Conservation (phyloP, 2,113 vertebrate species). For the Centropus unirufus region DNA sequence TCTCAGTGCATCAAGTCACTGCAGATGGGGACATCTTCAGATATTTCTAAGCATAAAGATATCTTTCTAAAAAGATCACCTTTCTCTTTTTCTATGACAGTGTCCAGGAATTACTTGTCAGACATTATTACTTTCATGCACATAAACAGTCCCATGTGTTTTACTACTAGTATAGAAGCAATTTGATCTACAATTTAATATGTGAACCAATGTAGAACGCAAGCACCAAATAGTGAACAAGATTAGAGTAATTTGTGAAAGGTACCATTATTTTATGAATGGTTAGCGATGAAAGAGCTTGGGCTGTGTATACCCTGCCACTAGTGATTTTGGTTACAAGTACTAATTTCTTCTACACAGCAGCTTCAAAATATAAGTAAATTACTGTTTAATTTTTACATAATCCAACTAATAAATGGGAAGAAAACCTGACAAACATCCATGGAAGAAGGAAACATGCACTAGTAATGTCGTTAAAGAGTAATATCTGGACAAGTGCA, state of each 20-base stretch:
- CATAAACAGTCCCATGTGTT: background rate
- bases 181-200: background rate
- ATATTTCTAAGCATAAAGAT: background rate
- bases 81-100: background rate
- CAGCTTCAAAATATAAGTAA: background rate
- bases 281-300: background rate
- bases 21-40: background rate
- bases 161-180: background rate
- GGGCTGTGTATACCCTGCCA: background rate
- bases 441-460: background rate
- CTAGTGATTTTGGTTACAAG: background rate
- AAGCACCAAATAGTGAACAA: background rate
- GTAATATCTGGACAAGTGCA: slow-evolving; percentile 13
- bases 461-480: background rate
- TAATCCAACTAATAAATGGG: background rate
- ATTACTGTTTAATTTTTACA: background rate
- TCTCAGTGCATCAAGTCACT: background rate
- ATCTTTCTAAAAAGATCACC: slow-evolving; percentile 10
- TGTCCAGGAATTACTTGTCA: slow-evolving; percentile 2
- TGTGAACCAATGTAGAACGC: background rate
- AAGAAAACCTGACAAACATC: background rate
- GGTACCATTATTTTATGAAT: background rate
- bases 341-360: background rate
- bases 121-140: background rate
- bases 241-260: background rate